These are phyloP conservation scores for Andinoacara biseriatus DNA, from an alignment of 2,113 vertebrate genomes.

Conservation along the genomic window DNA sequence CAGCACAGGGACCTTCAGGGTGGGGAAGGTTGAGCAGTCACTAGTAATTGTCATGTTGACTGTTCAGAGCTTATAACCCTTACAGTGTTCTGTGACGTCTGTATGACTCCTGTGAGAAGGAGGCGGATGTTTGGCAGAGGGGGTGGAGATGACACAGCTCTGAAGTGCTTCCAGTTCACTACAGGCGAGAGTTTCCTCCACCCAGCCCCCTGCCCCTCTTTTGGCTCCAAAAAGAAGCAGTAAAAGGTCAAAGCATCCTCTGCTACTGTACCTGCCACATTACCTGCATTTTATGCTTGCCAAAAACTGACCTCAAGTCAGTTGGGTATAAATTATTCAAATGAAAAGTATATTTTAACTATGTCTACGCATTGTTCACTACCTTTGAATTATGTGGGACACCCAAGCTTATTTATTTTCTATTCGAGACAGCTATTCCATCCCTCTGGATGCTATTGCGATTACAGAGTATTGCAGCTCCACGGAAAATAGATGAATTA, in stretches of 20 bases:
- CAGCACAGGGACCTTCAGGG: background rate
- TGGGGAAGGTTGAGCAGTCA: background rate
- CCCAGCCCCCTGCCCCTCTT: slow-evolving; percentile 34
- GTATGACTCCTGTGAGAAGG: background rate
- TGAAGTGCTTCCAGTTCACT: slow-evolving; percentile 41
- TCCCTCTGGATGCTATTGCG: slow-evolving; percentile 3
- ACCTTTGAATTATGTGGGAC: background rate
- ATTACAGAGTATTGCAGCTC: slow-evolving; percentile 11
- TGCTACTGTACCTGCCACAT: slow-evolving; percentile 27
- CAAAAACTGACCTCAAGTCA: slow-evolving; percentile 65
- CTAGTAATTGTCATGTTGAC: slow-evolving; percentile 26
- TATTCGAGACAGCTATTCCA: slow-evolving; percentile 6
- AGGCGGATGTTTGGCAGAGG: slow-evolving; percentile 10
- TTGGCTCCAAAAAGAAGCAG: slow-evolving; percentile 55
- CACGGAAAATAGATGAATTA: slow-evolving; percentile 37
- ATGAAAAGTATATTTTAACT: background rate
- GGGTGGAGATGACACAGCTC: slow-evolving; percentile 24
- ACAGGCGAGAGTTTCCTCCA: slow-evolving; percentile 37
- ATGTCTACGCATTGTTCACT: background rate
- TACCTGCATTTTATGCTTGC: slow-evolving; percentile 64
- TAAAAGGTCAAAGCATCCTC: slow-evolving; percentile 71
- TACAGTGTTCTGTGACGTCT: slow-evolving; percentile 4
- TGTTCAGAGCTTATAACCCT: slow-evolving; percentile 4
- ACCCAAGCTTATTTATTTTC: background rate
- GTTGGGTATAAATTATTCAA: background rate